Evolutionary conservation across 2,113 vertebrate genomes (phyloP), one percentile per base, ranked within the genome.

Genomic region (Petaurus breviceps): DNA sequence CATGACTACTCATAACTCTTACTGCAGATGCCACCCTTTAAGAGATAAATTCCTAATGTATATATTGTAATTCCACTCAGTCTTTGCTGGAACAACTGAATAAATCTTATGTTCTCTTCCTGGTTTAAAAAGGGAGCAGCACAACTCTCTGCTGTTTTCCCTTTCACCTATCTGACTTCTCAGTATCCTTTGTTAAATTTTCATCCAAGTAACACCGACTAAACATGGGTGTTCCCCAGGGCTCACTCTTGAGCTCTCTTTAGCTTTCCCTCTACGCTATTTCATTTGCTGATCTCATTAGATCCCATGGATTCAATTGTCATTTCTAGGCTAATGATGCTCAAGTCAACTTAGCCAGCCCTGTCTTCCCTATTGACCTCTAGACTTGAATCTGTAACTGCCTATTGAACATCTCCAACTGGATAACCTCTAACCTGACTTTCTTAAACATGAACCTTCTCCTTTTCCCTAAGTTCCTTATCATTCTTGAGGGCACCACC

Each of bases 81-180:
- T 97, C 77, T 98, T 97, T 98, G 97, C 96, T 98, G 97, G 96
- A 98, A 97, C 61, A 97, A 95, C 97, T 97, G 96, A 98, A 52
- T 52, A 52, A 52, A 52, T 52, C 52, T 52, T 22, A 52, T 22
- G 16, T 52, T 52, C 52, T 52, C 52, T 52, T 52, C 19, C 52
- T 22, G 52, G 52, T 52, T 52, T 51, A 51, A 51, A 51, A 51
- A 51, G 11, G 9, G 51, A 1, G 9, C 10, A 51, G 11, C 11
- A 51, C 51, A 51, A 11, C 0, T 68, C 12, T 68, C 14, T 49
- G 2, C 37, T 68, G 37, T 37, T 77, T 77, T 37, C 37, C 3
- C 61, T 68, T 68, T 12, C 16, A 68, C 12, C 31, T 68, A 16
- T 68, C 31, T 68, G 61, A 68, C 12, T 68, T 37, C 14, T 77